Evolutionary conservation across 2,797 vertebrate genomes (phyloP).

Genomic region (Rhinichthys osculus): DNA sequence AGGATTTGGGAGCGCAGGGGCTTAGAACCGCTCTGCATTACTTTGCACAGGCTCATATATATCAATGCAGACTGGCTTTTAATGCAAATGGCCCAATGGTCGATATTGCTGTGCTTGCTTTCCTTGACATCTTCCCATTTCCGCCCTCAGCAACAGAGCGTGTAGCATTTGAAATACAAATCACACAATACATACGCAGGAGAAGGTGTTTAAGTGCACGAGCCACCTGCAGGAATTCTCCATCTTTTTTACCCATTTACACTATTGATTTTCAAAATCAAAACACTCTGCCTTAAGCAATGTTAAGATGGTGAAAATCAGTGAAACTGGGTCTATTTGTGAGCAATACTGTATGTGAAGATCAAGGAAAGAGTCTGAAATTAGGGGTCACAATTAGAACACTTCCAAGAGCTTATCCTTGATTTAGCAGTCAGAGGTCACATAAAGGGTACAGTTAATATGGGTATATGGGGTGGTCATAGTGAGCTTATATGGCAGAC

Average conservation of each 20-base stretch:
- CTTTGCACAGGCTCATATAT: constrained; percentile 60
- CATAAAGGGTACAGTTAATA: not conserved
- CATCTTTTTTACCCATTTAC: constrained; percentile 29
- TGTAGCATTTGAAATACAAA: constrained; percentile 60
- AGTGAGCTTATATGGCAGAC: not conserved
- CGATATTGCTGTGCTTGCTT: constrained; percentile 70
- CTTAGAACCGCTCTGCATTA: constrained; percentile 44
- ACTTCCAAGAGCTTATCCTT: not conserved
- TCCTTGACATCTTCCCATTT: constrained; percentile 61
- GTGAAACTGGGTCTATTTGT: not conserved
- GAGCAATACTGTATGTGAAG: not conserved
- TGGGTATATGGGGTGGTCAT: not conserved
- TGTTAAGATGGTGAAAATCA: constrained; percentile 22
- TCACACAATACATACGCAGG: constrained; percentile 48
- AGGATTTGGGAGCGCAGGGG: constrained; percentile 33
- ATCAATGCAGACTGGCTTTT: constrained; percentile 67
- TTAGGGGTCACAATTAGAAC: not conserved
- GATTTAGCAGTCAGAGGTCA: constrained; percentile 8
- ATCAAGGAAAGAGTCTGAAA: not conserved
- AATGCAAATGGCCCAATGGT: constrained; percentile 69
- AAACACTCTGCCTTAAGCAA: constrained; percentile 40
- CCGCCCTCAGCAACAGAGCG: constrained; percentile 52
- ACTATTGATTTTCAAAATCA: constrained; percentile 50
- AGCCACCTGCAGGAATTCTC: constrained; percentile 19
- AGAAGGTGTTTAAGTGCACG: constrained; percentile 16